Evolutionary conservation across 1,140 invertebrate species (phyloP), one percentile per base, ranked within the genome.

Genomic region (Scaptodrosophila lebanonensis): DNA sequence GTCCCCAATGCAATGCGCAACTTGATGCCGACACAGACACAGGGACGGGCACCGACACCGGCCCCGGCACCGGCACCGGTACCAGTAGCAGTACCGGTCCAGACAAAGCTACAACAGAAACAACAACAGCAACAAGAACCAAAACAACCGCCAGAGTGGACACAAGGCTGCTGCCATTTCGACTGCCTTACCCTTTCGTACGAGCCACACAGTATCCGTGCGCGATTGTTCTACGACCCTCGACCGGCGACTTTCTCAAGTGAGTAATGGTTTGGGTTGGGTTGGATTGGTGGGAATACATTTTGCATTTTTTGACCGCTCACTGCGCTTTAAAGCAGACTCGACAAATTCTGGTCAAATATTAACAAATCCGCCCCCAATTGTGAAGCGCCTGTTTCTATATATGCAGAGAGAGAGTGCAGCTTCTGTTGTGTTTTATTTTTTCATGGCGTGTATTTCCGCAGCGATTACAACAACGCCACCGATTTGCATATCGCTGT

Each of bases 401-500:
- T n/a, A n/a, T n/a, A n/a, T n/a, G n/a, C n/a, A n/a, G n/a, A n/a
- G n/a, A n/a, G n/a, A n/a, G n/a, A n/a, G n/a, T n/a, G n/a, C n/a
- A n/a, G n/a, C 66, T 53, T 67, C 67, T 73, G 69, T 75, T 69
- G 70, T 42, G 50, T 56, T 59, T 62, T 18, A n/a, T n/a, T n/a
- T n/a, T n/a, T n/a, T n/a, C n/a, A n/a, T n/a, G 53, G 16, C 48
- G 17, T 32, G 32, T 71, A 35, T 60, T 76, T 69, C 68, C 61
- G 52, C 87, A 94, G 93, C 87, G 91, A 93, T 86, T 94, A 94
- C 86, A 91, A 91, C 77, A 93, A 93, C 87, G 91, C 91, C 32
- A 92, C 91, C 86, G 93, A 95, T 89, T 89, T 95, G 39, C 94
- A 95, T 86, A 95, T 95, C 86, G 93, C 93, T 32, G 90, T 95